Base-by-base conservation (phyloP, 2,888 invertebrate species). In the Zhuqinia jingwanae region DNA sequence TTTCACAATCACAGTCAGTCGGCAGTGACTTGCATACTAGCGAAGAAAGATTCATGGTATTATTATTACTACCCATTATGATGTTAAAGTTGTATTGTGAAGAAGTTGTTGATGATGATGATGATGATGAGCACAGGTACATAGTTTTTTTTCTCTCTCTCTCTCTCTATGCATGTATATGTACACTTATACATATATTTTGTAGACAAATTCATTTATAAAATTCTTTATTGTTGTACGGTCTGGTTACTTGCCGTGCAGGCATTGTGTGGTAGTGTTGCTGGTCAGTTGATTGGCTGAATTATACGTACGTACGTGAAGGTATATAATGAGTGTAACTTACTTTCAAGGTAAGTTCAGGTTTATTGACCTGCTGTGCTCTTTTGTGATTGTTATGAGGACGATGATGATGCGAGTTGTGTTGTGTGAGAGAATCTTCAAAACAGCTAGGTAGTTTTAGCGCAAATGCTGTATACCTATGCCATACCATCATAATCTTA, bases 281-380 rank as follows among this genome's bases (percentile, higher is more conserved):
- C 77, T 76, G 87, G 85, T 89, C 75, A 87, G 84, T 86, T 89
- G 87, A 77, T 83, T 87, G 85, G 85, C 22, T 78, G 85, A 70
- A 84, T 85, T 78, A n/a, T n/a, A 78, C 47, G n/a, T 53, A 6
- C 36, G 30, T 77, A 84, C 78, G 84, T 77, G 65, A 50, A 68
- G 68, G 85, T 85, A 86, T 80, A 86, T 77, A 81, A 79, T 78
- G 87, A 87, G 81, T 85, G 82, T 87, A 87, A 85, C 78, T 85
- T 85, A 89, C 85, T 82, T 79, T 90, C 90, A 90, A 90, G 90
- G 90, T 90, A 90, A 90, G 89, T 89, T 84, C 87, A 89, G 87
- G 90, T 90, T 89, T 90, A 90, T 90, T 90, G 90, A 90, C 90
- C 90, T 88, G 80, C 42, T 84, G 87, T 87, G 76, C 86, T 86